phyloP scores from a whole-genome alignment of 2,113 vertebrate genomes.

The Phoenicopterus ruber region DNA sequence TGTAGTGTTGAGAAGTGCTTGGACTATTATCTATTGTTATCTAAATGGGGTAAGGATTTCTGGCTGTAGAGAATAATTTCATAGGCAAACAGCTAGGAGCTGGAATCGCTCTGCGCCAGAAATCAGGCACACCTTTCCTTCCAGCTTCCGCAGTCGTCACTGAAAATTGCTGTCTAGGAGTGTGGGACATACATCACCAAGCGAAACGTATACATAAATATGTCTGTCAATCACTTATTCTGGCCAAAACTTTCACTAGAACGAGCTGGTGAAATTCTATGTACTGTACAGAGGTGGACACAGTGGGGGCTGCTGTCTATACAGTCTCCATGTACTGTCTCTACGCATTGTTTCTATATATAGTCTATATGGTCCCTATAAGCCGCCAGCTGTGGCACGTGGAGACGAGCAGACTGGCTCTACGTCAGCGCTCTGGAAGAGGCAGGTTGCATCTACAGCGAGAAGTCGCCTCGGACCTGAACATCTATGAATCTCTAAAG shows the following conservation, averaged over 20 bases:
- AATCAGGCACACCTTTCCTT: not conserved
- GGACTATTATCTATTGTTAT: not conserved
- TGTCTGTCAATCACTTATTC: not conserved
- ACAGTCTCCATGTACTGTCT: too few relatives aligned
- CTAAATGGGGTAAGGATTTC: not conserved
- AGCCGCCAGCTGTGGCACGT: not conserved
- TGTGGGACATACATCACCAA: fast-evolving
- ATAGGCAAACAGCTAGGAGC: not conserved
- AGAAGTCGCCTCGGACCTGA: not conserved
- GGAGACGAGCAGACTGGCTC: not conserved
- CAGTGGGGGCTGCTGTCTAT: too few relatives aligned
- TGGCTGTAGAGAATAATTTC: not conserved
- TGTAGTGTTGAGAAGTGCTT: not conserved
- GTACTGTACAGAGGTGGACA: too few relatives aligned
- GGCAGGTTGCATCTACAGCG: too few relatives aligned
- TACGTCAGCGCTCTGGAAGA: too few relatives aligned
- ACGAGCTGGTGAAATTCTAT: not conserved
- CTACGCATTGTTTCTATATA: too few relatives aligned
- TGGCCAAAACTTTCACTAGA: not conserved
- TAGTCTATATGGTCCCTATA: too few relatives aligned
- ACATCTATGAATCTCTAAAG: not conserved
- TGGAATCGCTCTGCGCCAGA: not conserved
- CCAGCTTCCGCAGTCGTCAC: not conserved
- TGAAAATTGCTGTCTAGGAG: not conserved
- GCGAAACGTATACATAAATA: fast-evolving